Percentiles rank a stretch among this genome's conserved stretches.
These are phyloP conservation scores for Erinaceus europaeus DNA, from an alignment of 2,113 vertebrate species.

Conservation along the genomic window DNA sequence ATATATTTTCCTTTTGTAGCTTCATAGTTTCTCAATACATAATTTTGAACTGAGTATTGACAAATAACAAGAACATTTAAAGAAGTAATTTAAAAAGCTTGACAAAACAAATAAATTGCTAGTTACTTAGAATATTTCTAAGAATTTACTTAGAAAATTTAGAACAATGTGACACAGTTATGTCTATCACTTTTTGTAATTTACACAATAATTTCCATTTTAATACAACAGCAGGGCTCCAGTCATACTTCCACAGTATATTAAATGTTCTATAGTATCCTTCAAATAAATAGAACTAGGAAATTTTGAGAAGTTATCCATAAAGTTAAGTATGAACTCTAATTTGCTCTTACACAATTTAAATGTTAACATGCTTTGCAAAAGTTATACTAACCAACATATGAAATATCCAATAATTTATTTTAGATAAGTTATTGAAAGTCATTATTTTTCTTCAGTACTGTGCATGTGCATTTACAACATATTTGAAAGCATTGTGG, in stretches of 20 bases:
- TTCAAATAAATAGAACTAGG: slow-evolving; percentile 34
- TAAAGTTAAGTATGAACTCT: slow-evolving; percentile 13
- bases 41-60: background rate
- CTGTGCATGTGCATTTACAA: background rate
- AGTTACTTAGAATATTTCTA: slow-evolving; percentile 29
- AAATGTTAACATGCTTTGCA: slow-evolving; percentile 13
- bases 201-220: background rate
- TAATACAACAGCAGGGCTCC: background rate
- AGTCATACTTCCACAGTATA: background rate
- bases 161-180: background rate
- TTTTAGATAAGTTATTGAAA: slow-evolving; percentile 16
- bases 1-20: background rate
- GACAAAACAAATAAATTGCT: slow-evolving; percentile 15
- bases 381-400: background rate
- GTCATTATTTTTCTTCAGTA: background rate
- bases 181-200: background rate
- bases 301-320: slow-evolving; percentile 39
- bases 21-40: slow-evolving; percentile 22
- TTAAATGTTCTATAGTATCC: background rate
- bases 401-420: background rate
- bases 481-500: background rate
- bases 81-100: background rate
- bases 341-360: background rate
- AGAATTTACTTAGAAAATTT: slow-evolving; percentile 40
- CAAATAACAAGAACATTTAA: slow-evolving; percentile 35